Evolutionary conservation across 2,888 invertebrate species (phyloP).

Genomic region (Dinocampus coccinellae): DNA sequence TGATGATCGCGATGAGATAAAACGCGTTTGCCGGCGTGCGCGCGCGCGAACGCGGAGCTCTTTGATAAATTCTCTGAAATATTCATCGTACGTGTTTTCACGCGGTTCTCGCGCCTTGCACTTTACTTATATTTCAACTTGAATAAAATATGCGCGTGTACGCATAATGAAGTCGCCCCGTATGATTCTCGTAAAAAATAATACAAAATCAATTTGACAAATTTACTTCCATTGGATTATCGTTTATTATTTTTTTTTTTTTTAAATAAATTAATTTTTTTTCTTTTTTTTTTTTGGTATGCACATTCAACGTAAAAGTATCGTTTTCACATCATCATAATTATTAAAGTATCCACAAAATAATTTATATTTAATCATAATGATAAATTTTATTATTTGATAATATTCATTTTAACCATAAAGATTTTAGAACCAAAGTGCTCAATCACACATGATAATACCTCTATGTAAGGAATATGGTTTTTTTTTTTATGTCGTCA

Average conservation of each 20-base stretch:
- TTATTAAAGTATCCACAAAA: background rate
- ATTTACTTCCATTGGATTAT: background rate
- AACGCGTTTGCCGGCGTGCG: slow-evolving; percentile 19
- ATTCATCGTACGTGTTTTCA: slow-evolving; percentile 28
- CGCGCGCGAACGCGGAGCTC: slow-evolving; percentile 14
- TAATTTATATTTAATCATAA: background rate
- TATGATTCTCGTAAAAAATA: background rate
- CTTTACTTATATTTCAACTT: background rate
- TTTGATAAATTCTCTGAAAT: slow-evolving; percentile 35
- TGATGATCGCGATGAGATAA: slow-evolving; percentile 40
- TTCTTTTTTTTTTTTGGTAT: background rate
- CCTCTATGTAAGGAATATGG: slow-evolving; percentile 48
- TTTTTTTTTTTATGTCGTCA: slow-evolving; percentile 56
- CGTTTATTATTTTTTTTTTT: background rate
- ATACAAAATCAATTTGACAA: slow-evolving; percentile 11
- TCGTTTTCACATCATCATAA: background rate
- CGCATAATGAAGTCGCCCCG: slow-evolving; percentile 19
- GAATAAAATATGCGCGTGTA: slow-evolving; percentile 6
- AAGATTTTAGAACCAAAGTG: background rate
- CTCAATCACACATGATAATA: background rate
- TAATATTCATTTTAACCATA: background rate
- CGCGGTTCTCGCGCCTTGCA: slow-evolving; percentile 19
- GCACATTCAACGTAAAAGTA: background rate
- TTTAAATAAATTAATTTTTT: too few species aligned
- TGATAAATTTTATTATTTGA: too few species aligned